These are phyloP conservation scores for Caenorhabditis panamensis DNA, from an alignment of 2,888 invertebrate genomes.

Conservation along the genomic window DNA sequence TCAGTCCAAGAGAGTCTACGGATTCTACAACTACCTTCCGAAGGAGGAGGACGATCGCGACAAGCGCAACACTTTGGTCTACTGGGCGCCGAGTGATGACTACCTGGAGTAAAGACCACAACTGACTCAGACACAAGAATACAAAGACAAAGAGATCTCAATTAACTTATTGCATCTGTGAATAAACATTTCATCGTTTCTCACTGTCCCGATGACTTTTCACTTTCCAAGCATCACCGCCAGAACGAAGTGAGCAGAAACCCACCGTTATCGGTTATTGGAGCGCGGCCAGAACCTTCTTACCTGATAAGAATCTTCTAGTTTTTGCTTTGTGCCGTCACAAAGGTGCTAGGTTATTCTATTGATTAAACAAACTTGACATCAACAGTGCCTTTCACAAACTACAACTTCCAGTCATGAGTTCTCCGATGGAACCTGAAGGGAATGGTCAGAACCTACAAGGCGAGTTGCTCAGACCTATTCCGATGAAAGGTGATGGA, in stretches of 20 bases:
- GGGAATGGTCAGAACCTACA: not conserved
- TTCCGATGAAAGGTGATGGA: not conserved
- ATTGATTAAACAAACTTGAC: constrained; percentile 16
- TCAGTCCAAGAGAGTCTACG: constrained; percentile 65
- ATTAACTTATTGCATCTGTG: constrained; percentile 45
- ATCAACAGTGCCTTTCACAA: constrained; percentile 8
- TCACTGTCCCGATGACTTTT: not conserved
- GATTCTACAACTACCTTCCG: constrained; percentile 68
- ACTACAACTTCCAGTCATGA: not conserved
- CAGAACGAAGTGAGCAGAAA: not conserved
- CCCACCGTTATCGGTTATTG: constrained; percentile 22
- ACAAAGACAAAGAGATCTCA: constrained; percentile 18
- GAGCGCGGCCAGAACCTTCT: constrained; percentile 13
- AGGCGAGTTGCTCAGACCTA: not conserved
- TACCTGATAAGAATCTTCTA: constrained; percentile 33
- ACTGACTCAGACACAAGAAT: not conserved
- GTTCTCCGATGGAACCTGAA: not conserved
- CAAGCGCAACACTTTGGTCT: constrained; percentile 58
- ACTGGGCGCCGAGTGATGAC: constrained; percentile 53
- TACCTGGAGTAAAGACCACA: constrained; percentile 23
- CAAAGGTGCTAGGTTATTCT: constrained; percentile 16
- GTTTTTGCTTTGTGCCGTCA: constrained; percentile 42
- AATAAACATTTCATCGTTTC: constrained; percentile 20
- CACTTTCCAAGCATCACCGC: not conserved
- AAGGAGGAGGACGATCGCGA: constrained; percentile 61